phyloP scores from a whole-genome alignment of 2,888 invertebrate species.

The Diabrotica balteata region DNA sequence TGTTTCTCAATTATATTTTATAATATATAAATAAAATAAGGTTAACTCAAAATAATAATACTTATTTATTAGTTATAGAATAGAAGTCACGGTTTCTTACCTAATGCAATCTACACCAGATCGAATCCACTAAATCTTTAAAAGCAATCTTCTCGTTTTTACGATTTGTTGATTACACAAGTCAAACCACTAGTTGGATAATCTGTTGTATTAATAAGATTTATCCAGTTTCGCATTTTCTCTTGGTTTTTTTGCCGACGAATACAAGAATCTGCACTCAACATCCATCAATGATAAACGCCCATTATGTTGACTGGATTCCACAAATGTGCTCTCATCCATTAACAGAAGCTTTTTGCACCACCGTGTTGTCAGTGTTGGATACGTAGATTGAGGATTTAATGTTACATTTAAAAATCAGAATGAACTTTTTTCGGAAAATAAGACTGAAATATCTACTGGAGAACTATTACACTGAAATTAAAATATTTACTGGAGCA shows the following conservation, averaged over 20 bases:
- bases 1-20: no score
- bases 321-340: slow-evolving; percentile 39
- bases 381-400: neutral
- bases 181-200: slow-evolving; percentile 23
- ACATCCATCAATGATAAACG: slow-evolving; percentile 45
- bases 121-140: no score
- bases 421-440: no score
- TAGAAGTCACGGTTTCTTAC: no score
- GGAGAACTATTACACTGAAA: no score
- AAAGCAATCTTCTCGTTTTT: neutral
- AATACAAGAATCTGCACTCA: slow-evolving; percentile 45
- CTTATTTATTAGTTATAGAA: no score
- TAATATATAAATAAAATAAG: no score
- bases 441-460: no score
- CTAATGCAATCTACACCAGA: no score
- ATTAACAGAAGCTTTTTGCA: slow-evolving; percentile 30
- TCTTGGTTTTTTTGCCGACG: slow-evolving; percentile 33
- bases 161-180: slow-evolving; percentile 13
- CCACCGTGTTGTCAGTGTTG: slow-evolving; percentile 5
- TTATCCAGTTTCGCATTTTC: slow-evolving; percentile 30
- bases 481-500: no score
- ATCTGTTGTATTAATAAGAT: slow-evolving; percentile 26
- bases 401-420: neutral
- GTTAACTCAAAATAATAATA: no score
- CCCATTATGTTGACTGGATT: slow-evolving; percentile 41